These are phyloP conservation scores for Lepidocolaptes lacrymiger DNA, from an alignment of 2,797 vertebrate species.

Conservation along the genomic window DNA sequence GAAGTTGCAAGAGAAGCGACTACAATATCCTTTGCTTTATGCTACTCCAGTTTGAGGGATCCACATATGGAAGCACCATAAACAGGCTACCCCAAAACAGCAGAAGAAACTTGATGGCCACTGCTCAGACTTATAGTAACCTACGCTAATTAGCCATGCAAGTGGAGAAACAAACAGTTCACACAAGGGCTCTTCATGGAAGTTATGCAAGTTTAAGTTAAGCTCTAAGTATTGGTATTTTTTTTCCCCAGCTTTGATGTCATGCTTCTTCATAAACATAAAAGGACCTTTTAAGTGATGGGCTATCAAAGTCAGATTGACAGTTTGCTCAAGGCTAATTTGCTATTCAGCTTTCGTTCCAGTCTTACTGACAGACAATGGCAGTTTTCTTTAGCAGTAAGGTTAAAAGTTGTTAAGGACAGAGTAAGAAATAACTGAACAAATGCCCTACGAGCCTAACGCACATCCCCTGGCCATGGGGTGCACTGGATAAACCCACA, in stretches of 20 bases:
- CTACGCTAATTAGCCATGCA: slow-evolving; percentile 90
- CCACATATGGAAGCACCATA: slow-evolving; percentile 61
- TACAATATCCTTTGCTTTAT: slow-evolving; percentile 46
- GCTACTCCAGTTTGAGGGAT: slow-evolving; percentile 46
- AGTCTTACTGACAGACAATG: slow-evolving; percentile 91
- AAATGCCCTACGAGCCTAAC: slow-evolving; percentile 42
- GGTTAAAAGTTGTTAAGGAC: slow-evolving; percentile 81
- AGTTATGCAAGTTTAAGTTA: slow-evolving; percentile 77
- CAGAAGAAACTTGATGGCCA: slow-evolving; percentile 66
- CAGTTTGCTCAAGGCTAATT: slow-evolving; percentile 90
- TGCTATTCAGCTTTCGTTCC: slow-evolving; percentile 98
- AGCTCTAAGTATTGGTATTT: slow-evolving; percentile 87
- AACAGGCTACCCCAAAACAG: slow-evolving; percentile 68
- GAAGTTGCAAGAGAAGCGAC: slow-evolving; percentile 28
- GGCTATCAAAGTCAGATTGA: slow-evolving; percentile 88
- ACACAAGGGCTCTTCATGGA: slow-evolving; percentile 81
- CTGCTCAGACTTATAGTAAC: slow-evolving; percentile 82
- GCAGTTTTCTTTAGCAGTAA: slow-evolving; percentile 88
- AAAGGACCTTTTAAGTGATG: slow-evolving; percentile 88
- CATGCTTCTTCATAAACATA: slow-evolving; percentile 86
- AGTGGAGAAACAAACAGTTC: slow-evolving; percentile 82
- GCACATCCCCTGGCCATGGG: background rate
- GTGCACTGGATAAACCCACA: background rate
- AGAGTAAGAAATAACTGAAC: slow-evolving; percentile 66
- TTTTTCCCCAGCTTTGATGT: slow-evolving; percentile 90